Evolutionary conservation across 2,888 invertebrate genomes (phyloP), one percentile per base, ranked within the genome.

Genomic region (Caenorhabditis wallacei): DNA sequence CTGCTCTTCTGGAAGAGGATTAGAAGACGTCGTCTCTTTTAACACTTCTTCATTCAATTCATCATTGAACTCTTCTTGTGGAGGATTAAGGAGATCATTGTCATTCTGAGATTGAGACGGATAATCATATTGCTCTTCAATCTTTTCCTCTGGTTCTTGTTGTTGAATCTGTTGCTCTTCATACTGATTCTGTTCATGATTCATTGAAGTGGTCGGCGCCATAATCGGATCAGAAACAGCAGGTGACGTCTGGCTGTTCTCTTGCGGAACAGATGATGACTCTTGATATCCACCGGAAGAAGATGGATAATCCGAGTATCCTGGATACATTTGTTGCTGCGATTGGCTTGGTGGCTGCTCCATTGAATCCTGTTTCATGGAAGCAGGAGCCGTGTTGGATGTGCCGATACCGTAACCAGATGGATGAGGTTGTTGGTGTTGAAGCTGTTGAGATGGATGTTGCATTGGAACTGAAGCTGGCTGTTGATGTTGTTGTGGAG

Each of bases 241-340:
- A 24, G 57, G 57, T 2, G 78, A 70, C 26, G 35, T 51, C 22
- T 70, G 70, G 18, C 20, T 40, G 4, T 2, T 18, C 53, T 48
- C 20, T 57, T 43, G 46, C 2, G 3, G 46, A 40, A 40, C 37
- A 40, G 43, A 3, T 30, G 30, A 30, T 8, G 30, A 30, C 7
- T 61, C 40, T 51, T 76, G 61, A 51, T 71, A 75, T n/a, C 66
- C 57, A 22, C 35, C 1, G 20, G 56, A 57, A 24, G 64, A 66
- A 13, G 70, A 48, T 37, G 72, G 63, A 46, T 56, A 74, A 74
- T 74, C 74, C 64, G 74, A 37, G 64, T 56, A 74, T 35, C 64
- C 64, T 3, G 74, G 20, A 37, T 66, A 76, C 5, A 22, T 13
- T 35, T 51, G 51, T 48, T 59, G 46, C 18, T 59, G 54, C 10